These are phyloP conservation scores for Leucophenga varia DNA, from an alignment of 1,140 invertebrate species.

Conservation along the genomic window DNA sequence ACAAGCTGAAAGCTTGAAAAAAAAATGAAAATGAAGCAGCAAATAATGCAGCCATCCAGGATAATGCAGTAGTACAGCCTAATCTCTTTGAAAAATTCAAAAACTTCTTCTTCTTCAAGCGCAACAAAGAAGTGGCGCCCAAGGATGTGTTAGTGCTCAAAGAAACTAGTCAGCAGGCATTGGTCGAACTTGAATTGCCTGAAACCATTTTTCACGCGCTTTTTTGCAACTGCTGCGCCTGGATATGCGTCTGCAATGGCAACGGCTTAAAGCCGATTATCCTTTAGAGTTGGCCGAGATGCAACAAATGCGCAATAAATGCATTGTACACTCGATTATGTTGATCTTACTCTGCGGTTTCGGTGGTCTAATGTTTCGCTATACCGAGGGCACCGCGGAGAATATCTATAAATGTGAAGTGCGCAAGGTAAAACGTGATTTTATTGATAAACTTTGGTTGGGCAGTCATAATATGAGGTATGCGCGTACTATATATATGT, in stretches of 20 bases:
- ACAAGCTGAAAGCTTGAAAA: too few species aligned
- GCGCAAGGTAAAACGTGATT: slow-evolving; percentile 81
- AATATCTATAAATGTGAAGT: slow-evolving; percentile 85
- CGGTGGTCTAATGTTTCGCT: slow-evolving; percentile 75
- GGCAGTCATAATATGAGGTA: slow-evolving; percentile 73
- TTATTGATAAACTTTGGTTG: slow-evolving; percentile 77
- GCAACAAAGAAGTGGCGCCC: background rate
- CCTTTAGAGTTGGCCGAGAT: slow-evolving; percentile 61
- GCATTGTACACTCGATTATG: slow-evolving; percentile 66
- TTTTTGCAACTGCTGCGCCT: slow-evolving; percentile 22
- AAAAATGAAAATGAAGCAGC: background rate
- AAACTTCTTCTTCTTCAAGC: background rate
- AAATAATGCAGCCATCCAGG: background rate
- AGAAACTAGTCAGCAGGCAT: background rate
- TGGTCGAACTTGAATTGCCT: background rate
- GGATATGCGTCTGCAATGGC: slow-evolving; percentile 59
- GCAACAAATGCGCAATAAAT: slow-evolving; percentile 64
- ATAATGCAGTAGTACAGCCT: background rate
- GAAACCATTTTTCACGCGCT: slow-evolving; percentile 14
- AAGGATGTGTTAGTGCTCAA: too few species aligned
- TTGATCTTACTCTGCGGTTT: slow-evolving; percentile 74
- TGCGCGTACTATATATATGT: background rate
- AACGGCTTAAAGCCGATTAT: slow-evolving; percentile 63
- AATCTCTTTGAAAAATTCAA: background rate
- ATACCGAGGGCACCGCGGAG: slow-evolving; percentile 79